Conservation (phyloP, 2,888 invertebrate genomes). For the Neria commutata region DNA sequence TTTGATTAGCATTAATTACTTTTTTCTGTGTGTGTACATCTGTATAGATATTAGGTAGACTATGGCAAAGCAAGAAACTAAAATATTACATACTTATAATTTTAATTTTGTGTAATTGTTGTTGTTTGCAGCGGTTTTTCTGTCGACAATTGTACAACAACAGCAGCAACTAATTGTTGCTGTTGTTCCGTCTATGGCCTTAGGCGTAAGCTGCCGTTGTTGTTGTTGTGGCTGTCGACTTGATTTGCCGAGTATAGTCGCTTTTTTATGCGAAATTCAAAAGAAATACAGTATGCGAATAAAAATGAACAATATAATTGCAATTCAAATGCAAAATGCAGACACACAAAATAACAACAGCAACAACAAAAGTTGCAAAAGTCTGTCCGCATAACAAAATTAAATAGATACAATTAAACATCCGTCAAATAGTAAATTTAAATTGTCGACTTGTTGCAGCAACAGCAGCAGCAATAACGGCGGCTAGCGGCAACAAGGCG, state of each 20-base stretch:
- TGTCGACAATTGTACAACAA: background rate
- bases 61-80: background rate
- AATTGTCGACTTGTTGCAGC: slow-evolving; percentile 41
- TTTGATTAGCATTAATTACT: too few species aligned
- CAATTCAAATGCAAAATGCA: background rate
- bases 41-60: background rate
- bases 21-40: background rate
- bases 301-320: background rate
- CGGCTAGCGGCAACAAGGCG: background rate
- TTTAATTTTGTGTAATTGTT: slow-evolving; percentile 2
- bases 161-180: background rate
- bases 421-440: slow-evolving; percentile 59
- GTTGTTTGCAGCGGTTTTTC: background rate
- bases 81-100: slow-evolving; percentile 4
- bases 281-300: background rate
- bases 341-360: background rate
- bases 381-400: slow-evolving; percentile 40
- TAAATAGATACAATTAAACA: slow-evolving; percentile 60
- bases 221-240: too few species aligned
- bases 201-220: slow-evolving; percentile 9
- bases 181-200: slow-evolving; percentile 12
- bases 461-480: background rate
- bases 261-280: slow-evolving; percentile 1
- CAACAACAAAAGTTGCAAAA: background rate
- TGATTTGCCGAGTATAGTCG: background rate